These are phyloP conservation scores for Galemys pyrenaicus DNA, from an alignment of 2,113 vertebrate species.

Conservation along the genomic window DNA sequence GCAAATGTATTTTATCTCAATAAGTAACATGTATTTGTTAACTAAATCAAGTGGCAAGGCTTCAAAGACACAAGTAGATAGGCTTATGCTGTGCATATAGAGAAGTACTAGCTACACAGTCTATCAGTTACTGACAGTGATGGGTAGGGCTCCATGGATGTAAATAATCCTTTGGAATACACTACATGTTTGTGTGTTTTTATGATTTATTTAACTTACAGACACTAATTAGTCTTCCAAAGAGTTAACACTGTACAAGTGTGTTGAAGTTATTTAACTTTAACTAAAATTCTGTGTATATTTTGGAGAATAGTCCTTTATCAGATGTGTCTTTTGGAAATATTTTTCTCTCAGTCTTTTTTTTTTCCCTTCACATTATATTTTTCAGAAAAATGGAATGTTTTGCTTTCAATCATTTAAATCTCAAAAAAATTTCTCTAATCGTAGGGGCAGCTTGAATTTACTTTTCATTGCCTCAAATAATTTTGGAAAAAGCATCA, in stretches of 20 bases:
- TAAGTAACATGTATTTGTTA: neutral
- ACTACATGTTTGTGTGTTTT: neutral
- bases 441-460: neutral
- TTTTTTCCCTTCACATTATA: neutral
- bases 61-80: neutral
- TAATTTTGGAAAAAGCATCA: neutral
- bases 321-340: neutral
- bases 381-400: neutral
- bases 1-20: slow-evolving; percentile 1
- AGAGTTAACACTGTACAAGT: neutral
- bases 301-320: neutral
- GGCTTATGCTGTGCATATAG: neutral
- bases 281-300: neutral
- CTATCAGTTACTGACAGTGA: neutral
- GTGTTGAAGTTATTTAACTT: neutral
- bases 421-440: neutral
- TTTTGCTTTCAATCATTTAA: neutral
- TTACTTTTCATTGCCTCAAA: neutral
- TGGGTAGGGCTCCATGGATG: neutral
- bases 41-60: neutral
- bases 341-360: neutral
- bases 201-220: neutral
- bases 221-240: neutral
- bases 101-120: neutral
- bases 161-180: neutral